phyloP scores from a whole-genome alignment of 2,113 vertebrate species.

The Neogobius melanostomus region DNA sequence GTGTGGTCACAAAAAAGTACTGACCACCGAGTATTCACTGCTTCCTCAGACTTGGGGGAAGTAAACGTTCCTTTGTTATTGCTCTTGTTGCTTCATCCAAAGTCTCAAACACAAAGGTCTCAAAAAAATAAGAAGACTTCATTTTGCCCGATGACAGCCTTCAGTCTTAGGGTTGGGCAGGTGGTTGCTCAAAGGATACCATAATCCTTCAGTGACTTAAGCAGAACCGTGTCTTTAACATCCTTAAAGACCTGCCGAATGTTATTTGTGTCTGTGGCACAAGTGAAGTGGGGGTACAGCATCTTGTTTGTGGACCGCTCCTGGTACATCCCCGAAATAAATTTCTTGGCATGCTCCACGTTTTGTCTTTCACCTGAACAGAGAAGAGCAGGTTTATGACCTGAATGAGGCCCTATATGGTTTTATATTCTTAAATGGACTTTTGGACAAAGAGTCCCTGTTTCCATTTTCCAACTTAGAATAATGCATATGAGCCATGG shows the following conservation, averaged over 20 bases:
- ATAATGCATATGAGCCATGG: too few species aligned
- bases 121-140: not conserved
- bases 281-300: slow-evolving; percentile 87
- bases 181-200: slow-evolving; percentile 71
- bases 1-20: too few species aligned
- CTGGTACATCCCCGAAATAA: slow-evolving; percentile 80
- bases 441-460: too few species aligned
- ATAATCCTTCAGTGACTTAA: slow-evolving; percentile 75
- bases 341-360: slow-evolving; percentile 73
- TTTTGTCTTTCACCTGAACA: slow-evolving; percentile 76
- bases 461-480: too few species aligned
- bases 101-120: not conserved
- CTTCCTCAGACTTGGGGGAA: not conserved
- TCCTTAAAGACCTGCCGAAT: slow-evolving; percentile 85
- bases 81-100: not conserved
- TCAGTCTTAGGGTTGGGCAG: not conserved
- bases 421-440: too few species aligned
- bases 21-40: not conserved
- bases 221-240: slow-evolving; percentile 83
- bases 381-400: not conserved
- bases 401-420: too few species aligned
- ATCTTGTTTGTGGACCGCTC: slow-evolving; percentile 66
- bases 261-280: slow-evolving; percentile 89
- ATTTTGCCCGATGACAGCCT: not conserved
- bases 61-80: not conserved